A percentile compares a stretch with the other conserved stretches of the same genome.
Conservation (phyloP, 2,113 vertebrate species). For the Calonectris borealis region DNA sequence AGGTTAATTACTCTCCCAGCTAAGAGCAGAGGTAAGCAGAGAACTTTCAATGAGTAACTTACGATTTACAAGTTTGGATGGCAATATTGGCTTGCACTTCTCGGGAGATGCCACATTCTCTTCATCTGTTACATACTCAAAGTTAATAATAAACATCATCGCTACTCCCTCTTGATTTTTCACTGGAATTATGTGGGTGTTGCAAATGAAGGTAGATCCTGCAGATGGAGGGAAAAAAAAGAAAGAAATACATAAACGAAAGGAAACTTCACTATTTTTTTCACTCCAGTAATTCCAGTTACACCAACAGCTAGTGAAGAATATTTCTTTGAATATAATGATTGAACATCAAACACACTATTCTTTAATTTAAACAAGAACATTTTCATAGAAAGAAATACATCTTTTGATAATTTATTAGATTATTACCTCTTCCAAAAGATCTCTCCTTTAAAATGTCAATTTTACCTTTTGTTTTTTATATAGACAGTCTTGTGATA, state of each 20-base stretch:
- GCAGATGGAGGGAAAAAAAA: neutral
- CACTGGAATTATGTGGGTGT: slow-evolving; percentile 94
- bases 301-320: neutral
- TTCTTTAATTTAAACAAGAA: neutral
- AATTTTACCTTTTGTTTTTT: neutral
- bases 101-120: slow-evolving; percentile 84
- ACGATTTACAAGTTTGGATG: slow-evolving; percentile 90
- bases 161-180: slow-evolving; percentile 97
- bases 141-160: slow-evolving; percentile 99
- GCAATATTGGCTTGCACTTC: slow-evolving; percentile 87
- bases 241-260: neutral
- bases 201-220: slow-evolving; percentile 96
- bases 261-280: neutral
- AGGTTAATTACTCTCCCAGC: neutral
- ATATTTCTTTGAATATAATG: neutral
- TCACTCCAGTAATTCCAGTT: neutral
- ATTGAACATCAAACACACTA: neutral
- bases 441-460: neutral
- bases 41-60: slow-evolving; percentile 67
- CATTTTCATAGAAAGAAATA: neutral
- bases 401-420: neutral
- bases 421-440: neutral
- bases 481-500: neutral
- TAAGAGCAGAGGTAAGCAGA: neutral
- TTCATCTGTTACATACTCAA: slow-evolving; percentile 88